These are phyloP conservation scores for Cyphomyrus plagiostoma DNA, from an alignment of 2,113 vertebrate genomes.

Conservation along the genomic window DNA sequence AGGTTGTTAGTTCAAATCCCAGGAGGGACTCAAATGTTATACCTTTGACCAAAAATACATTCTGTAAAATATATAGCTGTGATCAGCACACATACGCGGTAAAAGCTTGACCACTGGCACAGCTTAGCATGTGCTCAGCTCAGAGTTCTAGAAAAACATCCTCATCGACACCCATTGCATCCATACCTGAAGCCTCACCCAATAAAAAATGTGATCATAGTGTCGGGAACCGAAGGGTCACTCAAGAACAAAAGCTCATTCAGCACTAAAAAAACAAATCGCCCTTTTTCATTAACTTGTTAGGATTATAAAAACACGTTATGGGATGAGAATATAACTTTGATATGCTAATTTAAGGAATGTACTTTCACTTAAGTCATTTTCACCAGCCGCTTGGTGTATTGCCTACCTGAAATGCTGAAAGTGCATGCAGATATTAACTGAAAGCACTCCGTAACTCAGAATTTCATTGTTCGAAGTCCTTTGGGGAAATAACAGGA, in stretches of 20 bases:
- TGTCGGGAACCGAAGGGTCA: background rate
- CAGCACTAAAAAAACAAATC: background rate
- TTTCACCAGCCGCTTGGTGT: no score
- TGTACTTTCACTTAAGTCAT: background rate
- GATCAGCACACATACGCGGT: background rate
- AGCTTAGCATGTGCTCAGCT: background rate
- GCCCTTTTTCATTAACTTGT: background rate
- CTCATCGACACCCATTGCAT: no score
- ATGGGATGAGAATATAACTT: background rate
- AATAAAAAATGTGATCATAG: background rate
- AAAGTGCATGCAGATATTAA: background rate
- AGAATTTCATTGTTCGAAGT: background rate
- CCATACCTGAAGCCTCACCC: background rate
- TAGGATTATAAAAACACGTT: background rate
- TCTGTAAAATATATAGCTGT: background rate
- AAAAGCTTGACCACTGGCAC: background rate
- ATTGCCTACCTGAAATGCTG: conserved; percentile 33
- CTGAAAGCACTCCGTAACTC: conserved; percentile 24
- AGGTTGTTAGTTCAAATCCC: background rate
- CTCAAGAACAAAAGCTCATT: background rate
- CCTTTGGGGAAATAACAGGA: conserved; percentile 49
- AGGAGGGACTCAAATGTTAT: background rate
- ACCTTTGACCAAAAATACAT: background rate
- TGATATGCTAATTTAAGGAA: background rate
- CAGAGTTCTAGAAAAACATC: background rate